Evolutionary conservation across 2,113 vertebrate species (phyloP).

Genomic region (Atrichornis clamosus): DNA sequence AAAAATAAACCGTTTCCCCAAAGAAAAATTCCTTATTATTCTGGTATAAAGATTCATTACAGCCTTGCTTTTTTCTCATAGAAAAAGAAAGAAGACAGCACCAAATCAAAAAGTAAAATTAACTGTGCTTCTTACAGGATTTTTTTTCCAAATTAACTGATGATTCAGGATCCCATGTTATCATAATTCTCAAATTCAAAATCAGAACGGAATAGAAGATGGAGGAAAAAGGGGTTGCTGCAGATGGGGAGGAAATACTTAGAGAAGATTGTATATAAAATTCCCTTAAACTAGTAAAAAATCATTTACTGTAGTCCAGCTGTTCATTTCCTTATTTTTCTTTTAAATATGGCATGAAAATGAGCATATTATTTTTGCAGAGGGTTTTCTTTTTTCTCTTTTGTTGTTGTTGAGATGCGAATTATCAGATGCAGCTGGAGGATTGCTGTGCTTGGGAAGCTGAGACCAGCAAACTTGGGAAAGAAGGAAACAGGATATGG

Average conservation of each 20-base stretch:
- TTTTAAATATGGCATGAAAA: constrained; percentile 38
- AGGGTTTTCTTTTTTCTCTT: background rate
- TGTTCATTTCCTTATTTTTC: constrained; percentile 58
- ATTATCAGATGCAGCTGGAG: constrained; percentile 55
- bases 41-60: background rate
- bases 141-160: constrained; percentile 3
- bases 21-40: background rate
- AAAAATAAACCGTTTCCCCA: background rate
- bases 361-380: constrained; percentile 49
- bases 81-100: background rate
- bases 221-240: background rate
- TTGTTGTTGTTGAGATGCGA: background rate
- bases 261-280: constrained; percentile 41
- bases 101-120: background rate
- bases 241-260: constrained; percentile 65
- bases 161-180: constrained; percentile 14
- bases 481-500: constrained; percentile 32
- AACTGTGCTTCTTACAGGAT: background rate
- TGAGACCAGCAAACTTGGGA: constrained; percentile 42
- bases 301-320: constrained; percentile 39
- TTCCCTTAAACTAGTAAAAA: constrained; percentile 47
- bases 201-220: background rate
- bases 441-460: constrained; percentile 29
- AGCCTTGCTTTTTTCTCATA: background rate
- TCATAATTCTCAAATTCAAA: background rate